Evolutionary conservation across 1,140 invertebrate genomes (phyloP).

Genomic region (Bombus waltoni): DNA sequence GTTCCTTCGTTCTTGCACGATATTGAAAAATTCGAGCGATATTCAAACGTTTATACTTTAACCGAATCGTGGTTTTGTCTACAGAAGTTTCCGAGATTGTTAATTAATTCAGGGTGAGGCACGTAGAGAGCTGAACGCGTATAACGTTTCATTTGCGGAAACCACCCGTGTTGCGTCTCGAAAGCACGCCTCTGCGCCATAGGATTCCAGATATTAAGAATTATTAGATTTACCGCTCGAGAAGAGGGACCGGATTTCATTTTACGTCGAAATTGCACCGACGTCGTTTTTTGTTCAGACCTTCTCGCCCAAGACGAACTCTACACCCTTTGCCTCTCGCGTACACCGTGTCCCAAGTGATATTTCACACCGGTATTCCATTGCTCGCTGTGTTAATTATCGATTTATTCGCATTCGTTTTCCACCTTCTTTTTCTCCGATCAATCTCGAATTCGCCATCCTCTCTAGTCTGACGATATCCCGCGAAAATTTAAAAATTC

Average conservation of each 20-base stretch:
- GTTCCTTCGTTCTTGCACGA: background rate
- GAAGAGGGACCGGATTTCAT: slow-evolving; percentile 7
- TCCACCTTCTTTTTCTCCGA: background rate
- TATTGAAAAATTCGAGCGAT: background rate
- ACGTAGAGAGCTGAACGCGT: too few relatives aligned
- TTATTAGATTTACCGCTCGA: slow-evolving; percentile 22
- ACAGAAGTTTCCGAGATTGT: background rate
- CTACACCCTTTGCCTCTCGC: too few relatives aligned
- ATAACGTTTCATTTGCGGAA: slow-evolving; percentile 7
- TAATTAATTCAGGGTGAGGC: too few relatives aligned
- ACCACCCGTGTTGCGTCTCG: background rate
- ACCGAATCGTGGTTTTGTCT: background rate
- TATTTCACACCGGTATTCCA: background rate
- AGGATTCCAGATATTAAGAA: slow-evolving; percentile 20
- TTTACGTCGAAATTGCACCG: slow-evolving; percentile 7
- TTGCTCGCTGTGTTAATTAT: too few relatives aligned
- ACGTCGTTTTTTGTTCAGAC: background rate
- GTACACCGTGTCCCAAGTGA: background rate
- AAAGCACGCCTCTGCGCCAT: background rate
- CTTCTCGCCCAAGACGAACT: background rate
- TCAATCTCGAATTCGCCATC: background rate
- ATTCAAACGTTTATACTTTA: background rate
- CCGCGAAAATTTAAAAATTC: too few relatives aligned
- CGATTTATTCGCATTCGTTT: background rate
- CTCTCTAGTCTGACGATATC: too few relatives aligned